Percentiles rank a stretch among this genome's conserved stretches.
These are phyloP conservation scores for Triplophysa dalaica DNA, from an alignment of 2,113 vertebrate species.

Conservation along the genomic window DNA sequence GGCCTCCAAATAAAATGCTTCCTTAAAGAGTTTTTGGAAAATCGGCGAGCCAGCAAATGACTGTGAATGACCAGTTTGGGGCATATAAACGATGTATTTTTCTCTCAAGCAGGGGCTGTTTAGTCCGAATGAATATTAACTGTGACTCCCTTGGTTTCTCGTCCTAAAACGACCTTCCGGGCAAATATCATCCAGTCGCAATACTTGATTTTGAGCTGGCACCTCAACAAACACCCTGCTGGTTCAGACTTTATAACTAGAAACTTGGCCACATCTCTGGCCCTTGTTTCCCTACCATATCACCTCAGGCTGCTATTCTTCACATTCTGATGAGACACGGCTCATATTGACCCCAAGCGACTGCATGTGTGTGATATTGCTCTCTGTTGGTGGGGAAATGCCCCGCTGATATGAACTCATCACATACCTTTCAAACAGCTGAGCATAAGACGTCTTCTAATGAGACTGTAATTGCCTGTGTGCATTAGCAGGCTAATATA, in stretches of 20 bases:
- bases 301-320: conserved; percentile 18
- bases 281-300: not conserved
- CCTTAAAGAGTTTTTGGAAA: too few species aligned
- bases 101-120: too few species aligned
- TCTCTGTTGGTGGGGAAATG: conserved; percentile 19
- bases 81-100: too few species aligned
- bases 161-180: not conserved
- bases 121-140: too few species aligned
- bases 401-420: conserved; percentile 27
- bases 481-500: conserved; percentile 22
- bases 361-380: conserved; percentile 34
- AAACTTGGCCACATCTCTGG: conserved; percentile 6
- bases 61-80: too few species aligned
- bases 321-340: conserved; percentile 21
- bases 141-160: too few species aligned
- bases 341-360: conserved; percentile 27
- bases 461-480: conserved; percentile 30
- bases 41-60: too few species aligned
- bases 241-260: conserved; percentile 11
- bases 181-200: not conserved
- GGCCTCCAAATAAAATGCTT: too few species aligned
- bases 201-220: not conserved
- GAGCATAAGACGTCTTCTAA: conserved; percentile 35
- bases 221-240: conserved; percentile 8
- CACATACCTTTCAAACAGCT: conserved; percentile 17